Evolutionary conservation across 2,113 vertebrate genomes (phyloP), one percentile per base, ranked within the genome.

Genomic region (Odontophorus gujanensis): DNA sequence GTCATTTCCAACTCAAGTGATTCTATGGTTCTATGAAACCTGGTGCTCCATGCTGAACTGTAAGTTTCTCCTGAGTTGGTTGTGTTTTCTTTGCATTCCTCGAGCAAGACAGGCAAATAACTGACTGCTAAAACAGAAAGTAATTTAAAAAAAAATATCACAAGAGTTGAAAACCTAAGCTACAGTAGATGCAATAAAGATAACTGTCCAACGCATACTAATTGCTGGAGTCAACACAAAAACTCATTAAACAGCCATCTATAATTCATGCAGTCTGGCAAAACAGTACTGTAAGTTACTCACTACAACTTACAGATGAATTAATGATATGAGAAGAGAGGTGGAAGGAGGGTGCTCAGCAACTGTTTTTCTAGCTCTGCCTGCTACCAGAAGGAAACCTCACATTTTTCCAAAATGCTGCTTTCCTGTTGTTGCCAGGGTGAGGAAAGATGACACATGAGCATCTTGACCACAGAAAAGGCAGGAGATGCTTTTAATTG

Each of bases 231-330:
- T 53, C 89, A 47, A 85, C 91, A 93, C 2, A 24, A 84, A 93
- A 87, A 88, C 87, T 92, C 92, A 87, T 95, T 95, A 94, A 96
- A 95, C 63, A 86, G 82, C 72, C 82, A 95, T 93, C 83, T 95
- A 95, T 96, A 96, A 97, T 96, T 97, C 92, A 96, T 94, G 89
- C 77, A 74, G 51, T 78, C 93, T 93, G 80, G 86, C 92, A 95
- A 95, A 85, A 58, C 76, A 59, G 80, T 45, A 65, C 88, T 85
- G 26, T 53, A 71, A 87, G 93, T 85, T 91, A 79, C 79, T 84
- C 42, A 21, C 62, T 78, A 61, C 91, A 81, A 91, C 72, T 90
- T 87, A 63, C 20, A 90, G 77, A 81, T 36, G 75, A 95, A 92
- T 78, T 90, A 89, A 89, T 57, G 53, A 40, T 28, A 90, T 48